phyloP scores from a whole-genome alignment of 2,888 invertebrate genomes.

The Eubasilissa splendida region DNA sequence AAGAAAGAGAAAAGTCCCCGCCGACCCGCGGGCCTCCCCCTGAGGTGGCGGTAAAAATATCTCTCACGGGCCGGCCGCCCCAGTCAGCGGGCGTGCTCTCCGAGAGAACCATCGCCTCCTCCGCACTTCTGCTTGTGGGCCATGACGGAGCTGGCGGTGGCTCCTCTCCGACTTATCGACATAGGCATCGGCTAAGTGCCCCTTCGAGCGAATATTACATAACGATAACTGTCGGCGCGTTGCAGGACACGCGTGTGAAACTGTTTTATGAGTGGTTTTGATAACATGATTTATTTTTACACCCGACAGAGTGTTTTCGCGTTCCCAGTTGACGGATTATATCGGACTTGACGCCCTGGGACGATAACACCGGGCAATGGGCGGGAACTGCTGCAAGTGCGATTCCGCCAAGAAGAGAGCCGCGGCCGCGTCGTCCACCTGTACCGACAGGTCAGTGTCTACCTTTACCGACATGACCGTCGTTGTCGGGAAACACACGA shows the following conservation, averaged over 20 bases:
- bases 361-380: slow-evolving; percentile 64
- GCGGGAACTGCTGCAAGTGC: slow-evolving; percentile 76
- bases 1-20: neutral
- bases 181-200: slow-evolving; percentile 40
- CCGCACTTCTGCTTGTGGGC: slow-evolving; percentile 26
- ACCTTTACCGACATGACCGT: neutral
- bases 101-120: slow-evolving; percentile 24
- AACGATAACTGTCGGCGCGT: slow-evolving; percentile 20
- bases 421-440: slow-evolving; percentile 66
- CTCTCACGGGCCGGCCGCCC: slow-evolving; percentile 33
- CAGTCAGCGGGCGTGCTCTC: slow-evolving; percentile 34
- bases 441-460: slow-evolving; percentile 67
- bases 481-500: neutral
- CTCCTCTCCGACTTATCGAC: slow-evolving; percentile 14
- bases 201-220: slow-evolving; percentile 3
- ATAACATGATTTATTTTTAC: slow-evolving; percentile 29
- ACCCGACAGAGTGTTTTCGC: slow-evolving; percentile 19
- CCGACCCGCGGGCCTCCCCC: slow-evolving; percentile 26
- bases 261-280: slow-evolving; percentile 25
- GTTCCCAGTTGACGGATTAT: slow-evolving; percentile 19
- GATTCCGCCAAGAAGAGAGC: slow-evolving; percentile 69
- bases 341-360: slow-evolving; percentile 21
- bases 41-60: slow-evolving; percentile 43
- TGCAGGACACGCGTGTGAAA: slow-evolving; percentile 23
- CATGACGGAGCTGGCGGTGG: slow-evolving; percentile 12